Conservation (phyloP, 2,113 vertebrate genomes). For the Cochlearius cochlearius region DNA sequence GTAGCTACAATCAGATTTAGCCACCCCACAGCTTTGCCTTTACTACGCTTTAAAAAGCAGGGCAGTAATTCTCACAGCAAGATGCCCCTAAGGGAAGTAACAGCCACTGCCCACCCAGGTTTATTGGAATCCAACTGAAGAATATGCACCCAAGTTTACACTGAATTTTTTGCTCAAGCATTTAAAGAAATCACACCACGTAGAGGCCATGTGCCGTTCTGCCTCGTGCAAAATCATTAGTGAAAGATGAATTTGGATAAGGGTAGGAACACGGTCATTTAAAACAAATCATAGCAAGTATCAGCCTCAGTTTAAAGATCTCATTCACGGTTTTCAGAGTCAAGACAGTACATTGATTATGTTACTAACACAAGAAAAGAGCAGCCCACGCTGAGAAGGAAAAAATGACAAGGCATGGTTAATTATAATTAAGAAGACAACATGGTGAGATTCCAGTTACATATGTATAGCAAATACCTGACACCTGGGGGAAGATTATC, state of each 20-base stretch:
- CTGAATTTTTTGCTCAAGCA: not conserved
- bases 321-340: not conserved
- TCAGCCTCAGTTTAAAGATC: not conserved
- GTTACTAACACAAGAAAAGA: not conserved
- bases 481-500: not conserved
- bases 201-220: not conserved
- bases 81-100: not conserved
- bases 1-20: not conserved
- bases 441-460: not conserved
- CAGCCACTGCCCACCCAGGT: fast-evolving
- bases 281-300: not conserved
- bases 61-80: not conserved
- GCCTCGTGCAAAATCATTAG: not conserved
- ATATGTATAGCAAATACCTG: not conserved
- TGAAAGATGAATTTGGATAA: not conserved
- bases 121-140: not conserved
- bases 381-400: not conserved
- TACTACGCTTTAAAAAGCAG: not conserved
- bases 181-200: not conserved
- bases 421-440: not conserved
- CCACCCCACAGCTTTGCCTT: not conserved
- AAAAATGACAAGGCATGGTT: not conserved
- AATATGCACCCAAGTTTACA: not conserved
- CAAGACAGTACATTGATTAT: not conserved
- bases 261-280: not conserved